Evolutionary conservation across 2,113 vertebrate genomes (phyloP).

Genomic region (human (Homo sapiens)): DNA sequence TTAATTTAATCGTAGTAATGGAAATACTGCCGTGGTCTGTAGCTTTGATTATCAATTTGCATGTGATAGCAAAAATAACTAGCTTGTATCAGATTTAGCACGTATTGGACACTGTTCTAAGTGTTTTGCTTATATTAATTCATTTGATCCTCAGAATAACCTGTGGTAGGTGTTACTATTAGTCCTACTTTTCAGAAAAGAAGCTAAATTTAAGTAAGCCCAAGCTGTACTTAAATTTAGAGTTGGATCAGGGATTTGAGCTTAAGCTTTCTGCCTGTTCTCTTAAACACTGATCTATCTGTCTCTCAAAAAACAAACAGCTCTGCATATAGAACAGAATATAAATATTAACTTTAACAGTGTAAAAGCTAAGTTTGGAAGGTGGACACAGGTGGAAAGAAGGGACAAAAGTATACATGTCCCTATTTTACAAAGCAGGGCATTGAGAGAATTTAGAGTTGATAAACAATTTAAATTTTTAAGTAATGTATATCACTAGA

Average conservation of each 20-base stretch:
- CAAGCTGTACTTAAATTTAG: background rate
- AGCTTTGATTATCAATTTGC: background rate
- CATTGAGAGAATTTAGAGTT: background rate
- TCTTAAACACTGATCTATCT: background rate
- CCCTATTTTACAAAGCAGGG: background rate
- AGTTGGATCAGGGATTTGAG: background rate
- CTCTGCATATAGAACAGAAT: background rate
- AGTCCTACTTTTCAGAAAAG: background rate
- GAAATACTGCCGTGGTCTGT: background rate
- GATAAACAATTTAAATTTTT: background rate
- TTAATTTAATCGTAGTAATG: background rate
- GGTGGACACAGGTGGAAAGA: background rate
- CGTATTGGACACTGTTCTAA: background rate
- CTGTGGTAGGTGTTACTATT: background rate
- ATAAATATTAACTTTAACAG: background rate
- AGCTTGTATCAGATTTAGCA: background rate
- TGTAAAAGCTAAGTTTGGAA: background rate
- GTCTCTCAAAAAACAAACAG: background rate
- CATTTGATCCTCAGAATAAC: background rate
- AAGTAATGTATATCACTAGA: background rate
- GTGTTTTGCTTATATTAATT: background rate
- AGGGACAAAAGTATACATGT: background rate
- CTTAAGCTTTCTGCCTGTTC: background rate
- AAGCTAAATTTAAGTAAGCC: background rate
- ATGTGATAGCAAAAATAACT: background rate